A percentile compares a stretch with the other conserved stretches of the same genome.
Conservation (phyloP, 2,113 vertebrate genomes). For the human region GRCh38 chr1:173788001-173788500, state of each 20-base stretch:
- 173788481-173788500: too few species aligned
- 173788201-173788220: neutral
- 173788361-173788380: neutral
- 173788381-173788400: neutral
- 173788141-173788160: neutral
- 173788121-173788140: neutral
- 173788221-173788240: neutral
- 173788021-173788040: neutral
- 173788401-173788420: neutral
- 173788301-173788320: neutral
- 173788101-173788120: neutral
- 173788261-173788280: neutral
- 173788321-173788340: neutral
- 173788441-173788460: too few species aligned
- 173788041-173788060: neutral
- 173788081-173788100: neutral
- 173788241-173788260: neutral
- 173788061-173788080: neutral
- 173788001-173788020: neutral
- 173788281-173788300: neutral
- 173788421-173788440: neutral
- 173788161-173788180: neutral
- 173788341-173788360: neutral
- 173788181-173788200: neutral
- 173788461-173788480: too few species aligned